These are phyloP conservation scores for Serripes groenlandicus DNA, from an alignment of 2,888 invertebrate species.

Conservation along the genomic window DNA sequence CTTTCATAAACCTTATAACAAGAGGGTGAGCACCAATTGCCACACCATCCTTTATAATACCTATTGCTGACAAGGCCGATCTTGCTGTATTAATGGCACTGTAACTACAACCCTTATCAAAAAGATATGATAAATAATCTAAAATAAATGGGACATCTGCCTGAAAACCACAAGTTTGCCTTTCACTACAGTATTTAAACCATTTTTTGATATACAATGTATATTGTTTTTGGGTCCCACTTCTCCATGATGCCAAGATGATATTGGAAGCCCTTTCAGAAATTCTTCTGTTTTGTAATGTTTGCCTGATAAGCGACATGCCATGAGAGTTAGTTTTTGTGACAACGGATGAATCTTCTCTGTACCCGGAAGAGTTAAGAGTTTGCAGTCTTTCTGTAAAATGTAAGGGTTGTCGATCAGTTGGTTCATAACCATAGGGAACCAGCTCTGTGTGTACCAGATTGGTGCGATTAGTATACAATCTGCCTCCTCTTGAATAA, in stretches of 20 bases:
- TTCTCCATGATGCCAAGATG: constrained; percentile 43
- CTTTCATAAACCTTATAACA: constrained; percentile 53
- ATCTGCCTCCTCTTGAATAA: constrained; percentile 28
- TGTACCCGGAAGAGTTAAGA: background rate
- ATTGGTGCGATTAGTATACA: constrained; percentile 33
- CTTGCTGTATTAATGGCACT: constrained; percentile 53
- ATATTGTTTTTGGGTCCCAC: constrained; percentile 45
- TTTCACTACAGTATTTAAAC: constrained; percentile 32
- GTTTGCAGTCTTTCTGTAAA: background rate
- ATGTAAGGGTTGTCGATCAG: constrained; percentile 10
- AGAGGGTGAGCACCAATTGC: constrained; percentile 40
- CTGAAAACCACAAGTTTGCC: constrained; percentile 13
- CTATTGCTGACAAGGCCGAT: constrained; percentile 46
- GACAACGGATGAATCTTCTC: background rate
- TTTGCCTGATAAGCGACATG: constrained; percentile 27
- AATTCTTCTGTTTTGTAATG: background rate
- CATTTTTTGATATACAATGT: constrained; percentile 27
- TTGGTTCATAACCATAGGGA: constrained; percentile 15
- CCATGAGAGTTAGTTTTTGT: constrained; percentile 24
- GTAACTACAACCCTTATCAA: constrained; percentile 44
- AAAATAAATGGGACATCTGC: background rate
- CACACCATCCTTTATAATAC: constrained; percentile 17
- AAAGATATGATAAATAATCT: background rate
- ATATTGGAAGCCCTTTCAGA: constrained; percentile 32
- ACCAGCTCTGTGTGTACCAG: constrained; percentile 29